These are phyloP conservation scores for Venturia canescens DNA, from an alignment of 1,140 invertebrate genomes.

Conservation along the genomic window DNA sequence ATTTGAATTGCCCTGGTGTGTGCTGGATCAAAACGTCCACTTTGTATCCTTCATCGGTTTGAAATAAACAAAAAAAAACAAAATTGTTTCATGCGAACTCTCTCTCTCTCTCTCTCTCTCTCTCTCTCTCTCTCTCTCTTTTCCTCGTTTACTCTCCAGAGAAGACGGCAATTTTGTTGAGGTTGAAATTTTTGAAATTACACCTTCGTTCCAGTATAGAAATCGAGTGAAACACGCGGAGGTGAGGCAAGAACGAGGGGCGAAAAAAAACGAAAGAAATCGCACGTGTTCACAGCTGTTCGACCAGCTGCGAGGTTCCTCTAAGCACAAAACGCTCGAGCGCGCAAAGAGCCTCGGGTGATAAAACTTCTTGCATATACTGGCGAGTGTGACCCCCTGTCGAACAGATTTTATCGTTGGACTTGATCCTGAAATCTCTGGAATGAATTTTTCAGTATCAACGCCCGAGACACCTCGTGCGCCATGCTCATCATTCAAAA, in stretches of 20 bases:
- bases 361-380: background rate
- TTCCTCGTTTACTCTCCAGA: background rate
- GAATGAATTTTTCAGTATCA: too few species aligned
- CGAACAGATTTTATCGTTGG: background rate
- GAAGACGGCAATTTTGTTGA: background rate
- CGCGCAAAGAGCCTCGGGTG: conserved; percentile 15
- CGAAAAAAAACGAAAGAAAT: background rate
- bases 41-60: background rate
- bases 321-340: conserved; percentile 23
- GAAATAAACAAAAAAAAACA: too few species aligned
- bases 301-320: conserved; percentile 35
- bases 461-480: too few species aligned
- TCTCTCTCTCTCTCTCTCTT: conserved; percentile 2
- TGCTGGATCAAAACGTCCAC: conserved; percentile 36
- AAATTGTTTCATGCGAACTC: background rate
- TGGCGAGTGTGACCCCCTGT: background rate
- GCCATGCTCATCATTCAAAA: too few species aligned
- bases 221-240: background rate
- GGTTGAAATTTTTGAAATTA: conserved; percentile 33
- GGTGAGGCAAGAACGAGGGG: background rate
- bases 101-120: conserved; percentile 1
- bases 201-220: background rate
- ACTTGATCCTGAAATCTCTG: conserved; percentile 4
- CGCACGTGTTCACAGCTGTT: conserved; percentile 38
- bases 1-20: conserved; percentile 28